Conservation (phyloP, 1,140 invertebrate genomes). For the Atta colombica region DNA sequence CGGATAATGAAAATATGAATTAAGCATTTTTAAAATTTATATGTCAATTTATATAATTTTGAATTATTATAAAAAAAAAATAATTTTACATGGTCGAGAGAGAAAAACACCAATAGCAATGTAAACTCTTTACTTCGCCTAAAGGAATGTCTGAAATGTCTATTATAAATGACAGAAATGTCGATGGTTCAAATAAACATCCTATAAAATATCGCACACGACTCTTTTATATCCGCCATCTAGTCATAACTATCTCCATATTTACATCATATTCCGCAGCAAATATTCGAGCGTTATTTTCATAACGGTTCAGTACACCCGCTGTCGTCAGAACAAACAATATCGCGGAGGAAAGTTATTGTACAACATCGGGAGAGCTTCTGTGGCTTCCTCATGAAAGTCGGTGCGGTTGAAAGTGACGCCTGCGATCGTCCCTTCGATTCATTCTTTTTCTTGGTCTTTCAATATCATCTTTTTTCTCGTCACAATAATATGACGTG, state of each 20-base stretch:
- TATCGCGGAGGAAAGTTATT: slow-evolving; percentile 52
- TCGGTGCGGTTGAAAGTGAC: slow-evolving; percentile 56
- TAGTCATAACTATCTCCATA: slow-evolving; percentile 32
- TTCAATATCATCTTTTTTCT: slow-evolving; percentile 47
- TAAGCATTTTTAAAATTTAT: background rate
- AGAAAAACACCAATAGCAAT: background rate
- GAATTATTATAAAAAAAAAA: background rate
- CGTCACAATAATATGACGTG: slow-evolving; percentile 39
- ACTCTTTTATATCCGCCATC: slow-evolving; percentile 32
- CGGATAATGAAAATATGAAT: background rate
- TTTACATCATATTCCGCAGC: slow-evolving; percentile 41
- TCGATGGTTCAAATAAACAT: slow-evolving; percentile 38
- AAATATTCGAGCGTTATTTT: slow-evolving; percentile 48
- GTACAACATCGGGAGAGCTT: slow-evolving; percentile 54
- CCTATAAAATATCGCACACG: slow-evolving; percentile 17
- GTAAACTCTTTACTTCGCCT: slow-evolving; percentile 7
- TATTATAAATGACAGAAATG: slow-evolving; percentile 27
- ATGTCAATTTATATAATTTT: background rate
- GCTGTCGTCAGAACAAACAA: slow-evolving; percentile 46
- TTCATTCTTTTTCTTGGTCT: slow-evolving; percentile 75
- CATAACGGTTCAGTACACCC: slow-evolving; percentile 17
- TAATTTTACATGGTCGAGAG: background rate
- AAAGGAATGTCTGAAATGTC: background rate
- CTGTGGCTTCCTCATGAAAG: slow-evolving; percentile 70
- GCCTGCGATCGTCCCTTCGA: slow-evolving; percentile 77